These are phyloP conservation scores for Timema cristinae DNA, from an alignment of 2,888 invertebrate genomes.

Conservation along the genomic window DNA sequence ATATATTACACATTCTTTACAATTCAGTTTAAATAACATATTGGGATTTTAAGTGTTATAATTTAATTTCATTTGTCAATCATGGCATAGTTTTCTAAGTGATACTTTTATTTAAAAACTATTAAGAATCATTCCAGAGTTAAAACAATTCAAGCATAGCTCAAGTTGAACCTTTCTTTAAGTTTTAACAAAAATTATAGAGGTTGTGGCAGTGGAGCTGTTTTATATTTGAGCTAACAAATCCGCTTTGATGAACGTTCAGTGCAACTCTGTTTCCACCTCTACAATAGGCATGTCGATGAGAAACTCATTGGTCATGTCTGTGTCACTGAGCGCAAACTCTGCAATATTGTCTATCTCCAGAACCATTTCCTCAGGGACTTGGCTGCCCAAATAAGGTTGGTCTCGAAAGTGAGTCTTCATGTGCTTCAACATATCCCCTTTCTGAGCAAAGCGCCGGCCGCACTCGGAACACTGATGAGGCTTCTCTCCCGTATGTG, in stretches of 20 bases:
- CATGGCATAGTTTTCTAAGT: no score
- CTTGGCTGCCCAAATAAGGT: conserved; percentile 1
- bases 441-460: conserved; percentile 30
- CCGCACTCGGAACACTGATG: conserved; percentile 28
- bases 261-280: conserved; percentile 24
- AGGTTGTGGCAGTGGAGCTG: no score
- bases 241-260: background rate
- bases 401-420: conserved; percentile 27
- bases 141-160: no score
- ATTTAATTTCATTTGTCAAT: no score
- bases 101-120: no score
- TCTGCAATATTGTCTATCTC: conserved; percentile 28
- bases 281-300: conserved; percentile 28
- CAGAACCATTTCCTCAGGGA: conserved; percentile 15
- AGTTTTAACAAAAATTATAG: no score
- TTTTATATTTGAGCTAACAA: no score
- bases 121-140: no score
- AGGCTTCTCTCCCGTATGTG: conserved; percentile 31
- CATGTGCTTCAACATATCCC: conserved; percentile 31
- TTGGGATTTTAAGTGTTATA: no score
- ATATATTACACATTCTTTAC: no score
- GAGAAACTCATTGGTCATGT: conserved; percentile 25
- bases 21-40: no score
- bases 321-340: conserved; percentile 25
- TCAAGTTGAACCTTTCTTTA: no score